Conservation (phyloP, 1,140 invertebrate genomes). For the Mercenaria mercenaria region DNA sequence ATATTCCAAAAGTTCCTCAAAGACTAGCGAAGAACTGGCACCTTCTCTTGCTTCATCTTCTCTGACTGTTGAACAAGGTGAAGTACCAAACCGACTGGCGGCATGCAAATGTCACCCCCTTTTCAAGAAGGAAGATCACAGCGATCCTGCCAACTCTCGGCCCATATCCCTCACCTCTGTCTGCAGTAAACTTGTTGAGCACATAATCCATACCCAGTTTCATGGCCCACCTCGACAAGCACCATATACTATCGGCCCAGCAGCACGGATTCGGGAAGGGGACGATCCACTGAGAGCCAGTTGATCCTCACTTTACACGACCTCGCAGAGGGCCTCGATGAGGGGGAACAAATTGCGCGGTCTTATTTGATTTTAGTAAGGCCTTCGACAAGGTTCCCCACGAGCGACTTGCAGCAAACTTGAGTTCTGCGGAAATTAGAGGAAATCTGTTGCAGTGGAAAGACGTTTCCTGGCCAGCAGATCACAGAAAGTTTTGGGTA, state of each 20-base stretch:
- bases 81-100: constrained; percentile 24
- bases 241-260: constrained; percentile 43
- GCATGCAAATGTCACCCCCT: no score
- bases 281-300: constrained; percentile 36
- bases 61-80: neutral
- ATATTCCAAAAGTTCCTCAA: neutral
- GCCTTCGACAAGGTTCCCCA: no score
- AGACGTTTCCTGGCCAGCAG: neutral
- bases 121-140: constrained; percentile 48
- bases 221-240: no score
- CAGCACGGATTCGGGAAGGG: constrained; percentile 62
- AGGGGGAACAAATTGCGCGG: neutral
- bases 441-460: neutral
- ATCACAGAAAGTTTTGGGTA: no score
- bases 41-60: constrained; percentile 11
- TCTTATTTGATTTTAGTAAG: no score
- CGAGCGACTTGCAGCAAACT: neutral
- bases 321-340: no score
- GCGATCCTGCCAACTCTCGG: no score
- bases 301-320: no score
- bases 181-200: no score
- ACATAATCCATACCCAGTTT: no score
- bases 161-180: no score
- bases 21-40: neutral
- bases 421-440: neutral